A percentile compares a stretch with the other conserved stretches of the same genome.
Conservation (phyloP, 2,113 vertebrate species). For the Melanotaenia duboulayi region DNA sequence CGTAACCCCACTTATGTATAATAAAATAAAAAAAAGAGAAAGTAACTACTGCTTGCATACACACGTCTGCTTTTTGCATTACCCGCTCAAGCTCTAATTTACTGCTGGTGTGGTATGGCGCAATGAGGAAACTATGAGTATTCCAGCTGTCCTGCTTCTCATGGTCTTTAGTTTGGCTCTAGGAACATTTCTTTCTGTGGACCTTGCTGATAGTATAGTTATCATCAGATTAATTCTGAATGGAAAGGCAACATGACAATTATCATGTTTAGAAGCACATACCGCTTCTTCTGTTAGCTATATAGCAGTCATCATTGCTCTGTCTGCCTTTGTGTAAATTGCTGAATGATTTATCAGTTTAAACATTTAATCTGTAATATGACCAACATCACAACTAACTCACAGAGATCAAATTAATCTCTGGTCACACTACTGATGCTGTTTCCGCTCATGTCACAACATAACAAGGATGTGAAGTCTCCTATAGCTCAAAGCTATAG, state of each 20-base stretch:
- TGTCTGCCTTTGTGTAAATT: not conserved
- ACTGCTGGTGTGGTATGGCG: slow-evolving; percentile 60
- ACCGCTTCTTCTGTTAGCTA: not conserved
- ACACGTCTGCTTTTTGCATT: slow-evolving; percentile 79
- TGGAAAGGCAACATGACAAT: not conserved
- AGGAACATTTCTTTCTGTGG: slow-evolving; percentile 10
- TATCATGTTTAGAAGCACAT: not conserved
- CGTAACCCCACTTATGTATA: slow-evolving; percentile 23
- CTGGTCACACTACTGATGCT: too few species aligned
- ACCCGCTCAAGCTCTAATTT: slow-evolving; percentile 66
- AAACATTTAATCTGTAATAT: too few species aligned
- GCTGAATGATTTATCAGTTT: not conserved
- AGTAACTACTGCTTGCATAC: not conserved
- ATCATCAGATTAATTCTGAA: slow-evolving; percentile 29
- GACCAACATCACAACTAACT: too few species aligned
- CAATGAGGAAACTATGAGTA: slow-evolving; percentile 67
- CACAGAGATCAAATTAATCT: not conserved
- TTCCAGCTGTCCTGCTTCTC: slow-evolving; percentile 69
- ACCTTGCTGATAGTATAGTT: slow-evolving; percentile 13
- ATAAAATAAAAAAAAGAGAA: not conserved
- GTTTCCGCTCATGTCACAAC: too few species aligned
- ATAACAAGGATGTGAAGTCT: too few species aligned
- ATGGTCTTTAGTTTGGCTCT: slow-evolving; percentile 24
- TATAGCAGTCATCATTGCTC: too few species aligned
- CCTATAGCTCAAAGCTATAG: too few species aligned